Base-by-base conservation (phyloP, 1,140 invertebrate genomes). In the Lepidurus arcticus region DNA sequence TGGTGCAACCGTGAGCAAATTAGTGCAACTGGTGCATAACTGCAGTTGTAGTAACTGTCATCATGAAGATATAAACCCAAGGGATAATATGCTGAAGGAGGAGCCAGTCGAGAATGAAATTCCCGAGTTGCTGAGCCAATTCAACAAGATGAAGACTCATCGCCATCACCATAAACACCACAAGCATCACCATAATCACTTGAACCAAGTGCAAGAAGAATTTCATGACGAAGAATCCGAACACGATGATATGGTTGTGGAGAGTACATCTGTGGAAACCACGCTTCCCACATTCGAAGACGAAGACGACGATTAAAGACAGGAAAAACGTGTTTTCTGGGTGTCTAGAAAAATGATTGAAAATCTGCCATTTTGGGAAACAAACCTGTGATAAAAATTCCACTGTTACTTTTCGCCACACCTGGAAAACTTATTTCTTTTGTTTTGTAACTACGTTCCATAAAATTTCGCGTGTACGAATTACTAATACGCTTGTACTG, bases 21-120 rank as follows among this genome's bases (percentile, higher is more conserved):
- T 87, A 26, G 88, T 91, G 0, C 88, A 91, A 82, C 88, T 90
- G 45, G 90, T 91, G 42, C 87, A 86, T 4, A 90, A 90, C 77
- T 91, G 90, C 81, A 88, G 87, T 13, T 91, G 90, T 83, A 87
- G 86, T 75, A 88, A 88, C 0, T 91, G 90, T 16, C 53, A 21
- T 5, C 13, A 65, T 16, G 53, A 65, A 65, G 53, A 65, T 16
- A 65, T 65, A 13, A 65, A 65, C 53, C 53, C 53, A 7, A 65
- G 21, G 21, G 53, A 65, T 21, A 65, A 65, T 21, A 65, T n/a
- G 21, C 53, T 65, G 53, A 13, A 65, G 16, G 53, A 65, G 21
- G 53, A 65, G 16, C 53, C 53, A 65, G 16, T 21, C 16, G 53
- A 21, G 16, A 65, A 65, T 21, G 53, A 65, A 65, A 65, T 65